A percentile compares a stretch with the other conserved stretches of the same genome.
phyloP scores from a whole-genome alignment of 2,797 vertebrate species.

The Chanos chanos region DNA sequence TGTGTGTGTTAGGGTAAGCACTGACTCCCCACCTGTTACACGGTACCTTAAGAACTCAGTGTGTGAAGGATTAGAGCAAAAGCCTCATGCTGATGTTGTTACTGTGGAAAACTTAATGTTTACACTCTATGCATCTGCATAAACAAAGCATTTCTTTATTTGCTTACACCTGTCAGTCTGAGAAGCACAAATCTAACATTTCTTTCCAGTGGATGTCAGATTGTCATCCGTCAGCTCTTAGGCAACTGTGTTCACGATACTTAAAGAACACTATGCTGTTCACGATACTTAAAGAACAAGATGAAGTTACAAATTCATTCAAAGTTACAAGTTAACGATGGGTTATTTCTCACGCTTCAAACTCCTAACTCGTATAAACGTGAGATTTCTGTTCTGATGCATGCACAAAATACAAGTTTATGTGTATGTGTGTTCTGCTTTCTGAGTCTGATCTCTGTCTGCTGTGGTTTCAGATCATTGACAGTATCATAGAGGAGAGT shows the following conservation, averaged over 20 bases:
- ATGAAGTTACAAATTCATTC: neutral
- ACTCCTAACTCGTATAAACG: no score
- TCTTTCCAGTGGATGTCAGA: no score
- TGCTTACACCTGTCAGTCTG: neutral
- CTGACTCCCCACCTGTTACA: neutral
- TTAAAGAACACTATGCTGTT: no score
- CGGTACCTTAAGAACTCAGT: neutral
- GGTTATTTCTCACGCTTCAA: no score
- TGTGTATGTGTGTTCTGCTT: neutral
- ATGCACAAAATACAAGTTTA: neutral
- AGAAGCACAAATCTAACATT: no score
- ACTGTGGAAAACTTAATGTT: conserved; percentile 2
- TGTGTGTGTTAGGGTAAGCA: neutral
- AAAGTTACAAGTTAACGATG: no score
- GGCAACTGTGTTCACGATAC: no score
- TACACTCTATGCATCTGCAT: neutral
- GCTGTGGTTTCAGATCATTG: conserved; percentile 89
- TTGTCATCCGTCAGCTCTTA: no score
- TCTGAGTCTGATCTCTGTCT: neutral
- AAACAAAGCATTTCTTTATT: conserved; percentile 9
- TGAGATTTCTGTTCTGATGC: neutral
- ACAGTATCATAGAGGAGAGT: conserved; percentile 95
- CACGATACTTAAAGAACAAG: no score
- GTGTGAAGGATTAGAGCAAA: neutral
- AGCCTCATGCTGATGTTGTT: conserved; percentile 25